Conservation (phyloP, 2,888 invertebrate genomes). For the Eubasilissa splendida region DNA sequence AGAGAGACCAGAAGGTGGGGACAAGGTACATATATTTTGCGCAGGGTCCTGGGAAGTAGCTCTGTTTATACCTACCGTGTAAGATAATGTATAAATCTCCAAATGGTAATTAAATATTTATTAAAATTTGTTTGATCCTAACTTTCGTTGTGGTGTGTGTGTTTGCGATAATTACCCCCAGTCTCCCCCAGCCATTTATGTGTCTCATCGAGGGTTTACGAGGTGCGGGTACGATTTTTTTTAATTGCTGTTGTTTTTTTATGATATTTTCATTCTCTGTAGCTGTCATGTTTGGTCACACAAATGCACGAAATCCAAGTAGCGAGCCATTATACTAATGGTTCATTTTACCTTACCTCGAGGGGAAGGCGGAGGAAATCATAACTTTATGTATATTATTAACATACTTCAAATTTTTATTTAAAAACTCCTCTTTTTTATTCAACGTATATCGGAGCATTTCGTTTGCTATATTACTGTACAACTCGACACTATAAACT, state of each 20-base stretch:
- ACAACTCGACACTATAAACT: no score
- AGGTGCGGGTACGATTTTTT: constrained; percentile 59
- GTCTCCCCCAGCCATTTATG: constrained; percentile 54
- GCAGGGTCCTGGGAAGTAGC: no score
- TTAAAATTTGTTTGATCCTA: not conserved
- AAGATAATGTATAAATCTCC: no score
- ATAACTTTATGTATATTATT: not conserved
- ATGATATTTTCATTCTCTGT: constrained; percentile 57
- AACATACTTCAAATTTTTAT: no score
- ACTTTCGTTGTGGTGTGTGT: constrained; percentile 7
- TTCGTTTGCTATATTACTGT: no score
- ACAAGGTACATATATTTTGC: no score
- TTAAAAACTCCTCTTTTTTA: no score
- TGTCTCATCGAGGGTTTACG: constrained; percentile 58
- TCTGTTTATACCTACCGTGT: no score
- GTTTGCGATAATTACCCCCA: constrained; percentile 52
- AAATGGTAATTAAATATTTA: not conserved
- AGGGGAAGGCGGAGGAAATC: constrained; percentile 41
- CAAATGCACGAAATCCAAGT: constrained; percentile 49
- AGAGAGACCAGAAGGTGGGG: no score
- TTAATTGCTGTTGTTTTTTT: constrained; percentile 58
- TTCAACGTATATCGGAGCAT: no score
- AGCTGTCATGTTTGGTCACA: constrained; percentile 56
- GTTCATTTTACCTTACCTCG: constrained; percentile 52
- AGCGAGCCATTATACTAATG: constrained; percentile 54